Percentiles rank a stretch among this genome's conserved stretches.
Conservation (phyloP, 30 jellyfish, hydroid and myxozoan genomes). For the Aurelia coerulea region DNA sequence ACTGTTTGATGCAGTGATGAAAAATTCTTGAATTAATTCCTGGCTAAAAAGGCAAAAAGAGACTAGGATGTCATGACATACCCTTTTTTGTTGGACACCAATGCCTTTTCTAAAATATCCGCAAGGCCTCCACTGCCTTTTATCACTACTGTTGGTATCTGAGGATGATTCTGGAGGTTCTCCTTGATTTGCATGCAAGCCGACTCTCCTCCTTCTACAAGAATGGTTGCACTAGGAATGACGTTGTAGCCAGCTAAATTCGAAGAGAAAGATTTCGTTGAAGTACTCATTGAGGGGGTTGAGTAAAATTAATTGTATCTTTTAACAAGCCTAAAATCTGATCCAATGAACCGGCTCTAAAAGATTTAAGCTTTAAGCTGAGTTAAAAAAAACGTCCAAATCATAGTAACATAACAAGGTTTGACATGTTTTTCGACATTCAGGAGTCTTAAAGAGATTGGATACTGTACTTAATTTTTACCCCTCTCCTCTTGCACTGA, state of each 20-base stretch:
- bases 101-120: background rate
- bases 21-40: too few relatives aligned
- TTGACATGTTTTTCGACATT: too few relatives aligned
- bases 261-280: too few relatives aligned
- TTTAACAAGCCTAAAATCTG: too few relatives aligned
- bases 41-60: too few relatives aligned
- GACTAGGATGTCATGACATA: background rate
- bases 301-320: too few relatives aligned
- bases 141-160: conserved; percentile 34
- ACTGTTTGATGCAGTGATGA: too few relatives aligned
- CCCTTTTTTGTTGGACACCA: conserved; percentile 15
- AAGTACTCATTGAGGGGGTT: too few relatives aligned
- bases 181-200: conserved; percentile 39
- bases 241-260: conserved; percentile 3
- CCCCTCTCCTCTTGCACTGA: background rate
- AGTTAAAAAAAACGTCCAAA: too few relatives aligned
- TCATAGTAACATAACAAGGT: too few relatives aligned
- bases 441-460: background rate
- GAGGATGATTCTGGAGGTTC: conserved; percentile 20
- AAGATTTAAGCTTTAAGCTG: too few relatives aligned
- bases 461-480: background rate
- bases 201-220: conserved; percentile 25
- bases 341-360: too few relatives aligned
- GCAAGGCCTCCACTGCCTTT: conserved; percentile 49
- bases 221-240: conserved; percentile 21